Evolutionary conservation across 2,113 vertebrate species (phyloP).

Genomic region (Tupaia tana): DNA sequence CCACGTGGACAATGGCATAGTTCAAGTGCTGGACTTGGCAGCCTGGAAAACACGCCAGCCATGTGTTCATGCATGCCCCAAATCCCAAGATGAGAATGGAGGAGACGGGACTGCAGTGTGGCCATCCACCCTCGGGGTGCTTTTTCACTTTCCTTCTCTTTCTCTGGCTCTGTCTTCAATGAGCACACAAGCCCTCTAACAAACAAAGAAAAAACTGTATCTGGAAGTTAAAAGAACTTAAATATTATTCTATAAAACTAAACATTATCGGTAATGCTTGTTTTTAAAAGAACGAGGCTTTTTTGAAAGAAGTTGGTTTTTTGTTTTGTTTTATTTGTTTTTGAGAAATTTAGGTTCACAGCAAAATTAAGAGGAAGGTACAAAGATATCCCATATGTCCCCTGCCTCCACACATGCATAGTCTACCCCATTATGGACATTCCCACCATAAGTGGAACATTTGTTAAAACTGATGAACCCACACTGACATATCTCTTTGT

Average conservation of each 20-base stretch:
- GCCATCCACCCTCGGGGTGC: too few species aligned
- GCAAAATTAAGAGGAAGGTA: not conserved
- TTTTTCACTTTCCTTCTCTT: too few species aligned
- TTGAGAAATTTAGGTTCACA: not conserved
- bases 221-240: conserved; percentile 28
- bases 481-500: not conserved
- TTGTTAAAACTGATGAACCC: not conserved
- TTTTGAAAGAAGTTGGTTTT: not conserved
- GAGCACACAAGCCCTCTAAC: too few species aligned
- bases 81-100: too few species aligned
- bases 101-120: too few species aligned
- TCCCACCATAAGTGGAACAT: not conserved
- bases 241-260: conserved; percentile 45
- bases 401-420: not conserved
- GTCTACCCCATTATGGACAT: not conserved
- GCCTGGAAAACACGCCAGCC: too few species aligned
- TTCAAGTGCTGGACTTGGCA: too few species aligned
- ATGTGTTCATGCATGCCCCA: too few species aligned
- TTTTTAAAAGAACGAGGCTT: conserved; percentile 44
- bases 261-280: conserved; percentile 25
- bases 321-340: not conserved
- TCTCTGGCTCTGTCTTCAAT: too few species aligned
- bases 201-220: not conserved
- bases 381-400: not conserved
- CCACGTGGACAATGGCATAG: too few species aligned